Evolutionary conservation across 2,888 invertebrate species (phyloP).

Genomic region (Trachelus tabidus): DNA sequence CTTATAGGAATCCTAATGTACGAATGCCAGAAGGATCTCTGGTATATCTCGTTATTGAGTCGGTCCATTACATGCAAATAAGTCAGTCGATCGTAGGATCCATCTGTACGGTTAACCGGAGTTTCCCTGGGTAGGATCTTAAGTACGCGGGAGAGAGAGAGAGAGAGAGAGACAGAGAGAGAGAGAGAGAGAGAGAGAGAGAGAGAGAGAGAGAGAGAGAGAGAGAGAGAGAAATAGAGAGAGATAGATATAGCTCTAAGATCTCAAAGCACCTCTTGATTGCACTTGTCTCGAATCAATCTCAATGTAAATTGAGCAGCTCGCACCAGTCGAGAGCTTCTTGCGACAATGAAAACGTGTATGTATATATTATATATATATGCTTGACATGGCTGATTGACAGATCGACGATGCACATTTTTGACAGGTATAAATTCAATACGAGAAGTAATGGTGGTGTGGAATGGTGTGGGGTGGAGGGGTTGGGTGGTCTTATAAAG

Average conservation of each 20-base stretch:
- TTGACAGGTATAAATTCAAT: not conserved
- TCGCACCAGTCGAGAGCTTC: slow-evolving; percentile 28
- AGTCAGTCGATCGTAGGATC: slow-evolving; percentile 34
- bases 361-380: not conserved
- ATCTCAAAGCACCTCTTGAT: slow-evolving; percentile 61
- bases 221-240: not conserved
- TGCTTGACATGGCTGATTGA: not conserved
- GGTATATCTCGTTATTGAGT: slow-evolving; percentile 39
- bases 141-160: no score
- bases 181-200: not conserved
- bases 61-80: slow-evolving; percentile 61
- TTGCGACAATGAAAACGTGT: not conserved
- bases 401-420: not conserved
- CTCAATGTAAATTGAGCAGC: slow-evolving; percentile 64
- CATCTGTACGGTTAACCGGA: slow-evolving; percentile 7
- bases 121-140: no score
- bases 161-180: no score
- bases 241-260: slow-evolving; percentile 6
- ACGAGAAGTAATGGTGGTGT: not conserved
- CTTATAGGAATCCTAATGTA: not conserved
- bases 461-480: no score
- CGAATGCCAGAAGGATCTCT: not conserved
- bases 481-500: not conserved
- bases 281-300: slow-evolving; percentile 65
- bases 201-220: no score